Base-by-base conservation (phyloP, 2,797 vertebrate genomes). In the Sebastes itinus region DNA sequence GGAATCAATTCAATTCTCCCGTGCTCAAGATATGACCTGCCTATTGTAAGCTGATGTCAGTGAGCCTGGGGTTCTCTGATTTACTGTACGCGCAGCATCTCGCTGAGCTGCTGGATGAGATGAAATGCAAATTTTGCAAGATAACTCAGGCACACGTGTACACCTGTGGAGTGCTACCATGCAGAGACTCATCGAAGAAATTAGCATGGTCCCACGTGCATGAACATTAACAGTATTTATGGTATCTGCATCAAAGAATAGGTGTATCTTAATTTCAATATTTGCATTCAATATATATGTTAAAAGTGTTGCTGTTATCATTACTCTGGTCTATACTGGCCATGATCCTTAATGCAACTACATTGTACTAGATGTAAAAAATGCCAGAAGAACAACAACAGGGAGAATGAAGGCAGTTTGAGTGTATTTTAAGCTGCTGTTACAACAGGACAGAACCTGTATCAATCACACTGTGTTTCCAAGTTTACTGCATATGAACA, bases 1-100 rank as follows among this genome's bases (percentile, higher is more conserved):
- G 72, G 73, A 87, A 88, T 89, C 63, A 84, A 89, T 89, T 90
- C 27, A 82, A 56, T 83, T 82, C 78, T 67, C 28, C 42, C 7
- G 0, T 58, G 73, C 78, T 80, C 46, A 22, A 84, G 80, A 87
- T 89, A 86, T 87, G 78, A 81, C 79, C 79, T 81, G 68, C 72
- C 76, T 71, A 61, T 87, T 86, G 85, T 87, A 14, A 86, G 80
- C 42, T 49, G 64, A 54, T 80, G 72, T 84, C 65, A 76, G 32
- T 46, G 72, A 20, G 78, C 71, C 80, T 52, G 55, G n/a, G 72
- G 65, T 54, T 60, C 76, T 80, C 54, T 74, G 64, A 80, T 64
- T 81, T 72, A 75, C 58, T 72, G 67, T 65, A 30, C 1, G 8
- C 7, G 1, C 56, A 20, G 62, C 60, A 38, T 59, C 75, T 74